Base-by-base conservation (phyloP, 2,113 vertebrate genomes). In the Protobothrops mucrosquamatus region DNA sequence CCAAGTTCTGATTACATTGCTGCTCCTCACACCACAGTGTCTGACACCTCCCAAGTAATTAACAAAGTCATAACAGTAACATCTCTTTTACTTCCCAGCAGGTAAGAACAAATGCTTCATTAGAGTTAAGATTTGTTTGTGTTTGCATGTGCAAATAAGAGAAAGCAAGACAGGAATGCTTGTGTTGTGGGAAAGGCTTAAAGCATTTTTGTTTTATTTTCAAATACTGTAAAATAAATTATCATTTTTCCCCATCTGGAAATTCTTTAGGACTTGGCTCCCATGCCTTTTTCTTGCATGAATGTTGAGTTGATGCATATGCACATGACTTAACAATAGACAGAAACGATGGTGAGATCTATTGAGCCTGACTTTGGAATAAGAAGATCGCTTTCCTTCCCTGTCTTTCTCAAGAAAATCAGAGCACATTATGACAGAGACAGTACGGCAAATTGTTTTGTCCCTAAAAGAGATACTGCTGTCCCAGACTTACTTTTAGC, bases 11-110 rank as follows among this genome's bases (percentile, higher is more conserved):
- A 87, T 93, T 89, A 87, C 43, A 46, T 93, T 91, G 29, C 51
- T 93, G 56, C 29, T 94, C 57, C 61, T 22, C 2, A 0, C 61
- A 0, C 61, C 95, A 91, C 94, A 92, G 29, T 39, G 43, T 0
- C 20, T 29, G 48, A 92, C 23, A 89, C 88, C 94, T 96, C 91
- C 93, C 56, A 91, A 92, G 88, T 48, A 94, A 87, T 92, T 93
- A 91, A 54, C 20, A 88, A 94, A 89, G 52, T 26, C 5, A 1
- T 89, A 96, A 89, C 14, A 93, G 51, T n/a, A 91, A 57, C 87
- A 92, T 85, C 55, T 89, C 48, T 91, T 20, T 43, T 56, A 92
- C 88, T 74, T 26, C 59, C 93, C 59, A 85, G 51, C 94, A 92
- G 34, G 26, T 88, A 88, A 74, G 6, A 91, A 22, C 90, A 26